Evolutionary conservation across 23 tunicate genomes (phyloP).

Genomic region (Phallusia fumigata): DNA sequence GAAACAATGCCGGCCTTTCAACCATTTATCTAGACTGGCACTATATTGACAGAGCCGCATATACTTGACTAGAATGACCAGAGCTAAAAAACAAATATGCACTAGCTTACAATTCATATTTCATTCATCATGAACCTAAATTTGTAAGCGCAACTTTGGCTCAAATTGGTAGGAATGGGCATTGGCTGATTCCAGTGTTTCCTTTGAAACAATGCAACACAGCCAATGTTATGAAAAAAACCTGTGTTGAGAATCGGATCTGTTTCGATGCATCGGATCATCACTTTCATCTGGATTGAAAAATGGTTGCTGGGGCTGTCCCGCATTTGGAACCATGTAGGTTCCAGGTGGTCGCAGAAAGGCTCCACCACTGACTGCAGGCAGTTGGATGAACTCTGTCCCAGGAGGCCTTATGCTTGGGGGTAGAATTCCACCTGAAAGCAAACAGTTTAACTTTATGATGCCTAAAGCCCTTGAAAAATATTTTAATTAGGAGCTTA

Average conservation of each 20-base stretch:
- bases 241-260: neutral
- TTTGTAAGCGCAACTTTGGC: no score
- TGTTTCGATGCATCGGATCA: neutral
- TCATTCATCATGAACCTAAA: no score
- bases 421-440: slow-evolving; percentile 23
- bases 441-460: neutral
- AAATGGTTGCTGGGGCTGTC: slow-evolving; percentile 18
- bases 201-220: no score
- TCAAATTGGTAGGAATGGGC: no score
- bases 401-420: slow-evolving; percentile 41
- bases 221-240: neutral
- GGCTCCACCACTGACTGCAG: slow-evolving; percentile 22
- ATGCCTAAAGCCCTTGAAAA: no score
- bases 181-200: neutral
- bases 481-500: slow-evolving; percentile 16
- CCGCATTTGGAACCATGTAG: slow-evolving; percentile 21
- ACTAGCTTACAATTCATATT: no score
- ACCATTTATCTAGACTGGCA: no score
- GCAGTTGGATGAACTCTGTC: slow-evolving; percentile 40
- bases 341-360: slow-evolving; percentile 40
- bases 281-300: slow-evolving; percentile 1
- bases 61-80: no score
- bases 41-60: no score
- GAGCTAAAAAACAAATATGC: no score
- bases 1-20: no score